These are phyloP conservation scores for Poeciliopsis gracilis DNA, from an alignment of 2,797 vertebrate genomes.

Conservation along the genomic window DNA sequence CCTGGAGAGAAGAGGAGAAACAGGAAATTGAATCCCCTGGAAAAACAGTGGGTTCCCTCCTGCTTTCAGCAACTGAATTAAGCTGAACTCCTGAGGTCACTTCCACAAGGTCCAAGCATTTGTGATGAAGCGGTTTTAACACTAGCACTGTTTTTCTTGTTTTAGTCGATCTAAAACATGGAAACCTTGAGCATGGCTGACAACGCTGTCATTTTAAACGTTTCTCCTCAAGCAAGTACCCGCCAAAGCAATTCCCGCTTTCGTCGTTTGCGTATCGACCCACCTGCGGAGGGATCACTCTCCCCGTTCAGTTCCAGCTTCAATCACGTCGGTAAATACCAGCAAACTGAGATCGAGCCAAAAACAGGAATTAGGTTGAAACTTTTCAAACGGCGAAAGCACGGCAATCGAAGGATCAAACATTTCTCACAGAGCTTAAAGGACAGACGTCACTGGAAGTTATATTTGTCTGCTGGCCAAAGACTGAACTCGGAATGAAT, in stretches of 20 bases:
- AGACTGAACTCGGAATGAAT: conserved; percentile 12
- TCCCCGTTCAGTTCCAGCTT: background rate
- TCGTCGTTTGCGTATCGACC: background rate
- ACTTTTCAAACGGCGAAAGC: conserved; percentile 5
- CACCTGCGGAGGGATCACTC: background rate
- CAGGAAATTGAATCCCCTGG: conserved; percentile 15
- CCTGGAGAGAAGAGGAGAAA: conserved; percentile 64
- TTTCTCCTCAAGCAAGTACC: background rate
- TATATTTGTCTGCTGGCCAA: conserved; percentile 10
- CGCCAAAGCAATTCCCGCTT: background rate
- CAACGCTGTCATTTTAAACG: background rate
- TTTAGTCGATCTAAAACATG: background rate
- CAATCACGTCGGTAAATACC: background rate
- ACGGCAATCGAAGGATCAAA: conserved; percentile 4
- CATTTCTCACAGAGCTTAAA: background rate
- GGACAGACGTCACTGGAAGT: background rate
- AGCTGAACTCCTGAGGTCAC: background rate
- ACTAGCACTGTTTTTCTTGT: background rate
- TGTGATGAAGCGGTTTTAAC: background rate
- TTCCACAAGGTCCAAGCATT: background rate
- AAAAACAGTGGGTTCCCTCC: conserved; percentile 9
- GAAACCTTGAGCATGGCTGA: background rate
- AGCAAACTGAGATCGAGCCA: background rate
- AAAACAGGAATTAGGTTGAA: background rate
- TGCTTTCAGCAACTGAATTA: background rate